These are phyloP conservation scores for Pygmarrhopalites habei DNA, from an alignment of 1,140 invertebrate genomes.

Conservation along the genomic window DNA sequence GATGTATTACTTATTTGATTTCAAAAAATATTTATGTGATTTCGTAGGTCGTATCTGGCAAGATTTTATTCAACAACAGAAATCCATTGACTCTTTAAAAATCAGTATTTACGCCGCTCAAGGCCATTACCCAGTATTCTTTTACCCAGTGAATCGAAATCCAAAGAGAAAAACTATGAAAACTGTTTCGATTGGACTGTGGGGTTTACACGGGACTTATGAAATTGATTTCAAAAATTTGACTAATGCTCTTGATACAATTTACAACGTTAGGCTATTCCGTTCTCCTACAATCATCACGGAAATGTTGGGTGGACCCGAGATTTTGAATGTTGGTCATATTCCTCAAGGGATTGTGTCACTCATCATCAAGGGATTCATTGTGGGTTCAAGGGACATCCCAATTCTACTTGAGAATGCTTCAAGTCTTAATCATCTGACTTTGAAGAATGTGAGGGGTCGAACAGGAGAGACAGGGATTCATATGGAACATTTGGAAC, in stretches of 20 bases:
- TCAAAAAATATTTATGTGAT: too few relatives aligned
- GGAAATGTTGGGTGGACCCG: neutral
- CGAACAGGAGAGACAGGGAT: neutral
- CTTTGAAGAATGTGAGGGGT: slow-evolving; percentile 3
- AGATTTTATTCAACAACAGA: slow-evolving; percentile 1
- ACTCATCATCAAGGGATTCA: slow-evolving; percentile 4
- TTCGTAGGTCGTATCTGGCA: too few relatives aligned
- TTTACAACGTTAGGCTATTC: slow-evolving; percentile 1
- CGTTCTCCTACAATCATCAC: neutral
- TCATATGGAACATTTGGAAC: neutral
- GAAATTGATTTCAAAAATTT: neutral
- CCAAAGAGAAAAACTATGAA: neutral
- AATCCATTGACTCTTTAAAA: neutral
- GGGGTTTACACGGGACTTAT: slow-evolving; percentile 4
- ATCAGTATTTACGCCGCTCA: neutral
- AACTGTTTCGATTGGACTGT: slow-evolving; percentile 1
- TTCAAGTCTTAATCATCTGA: neutral
- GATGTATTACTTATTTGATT: too few relatives aligned
- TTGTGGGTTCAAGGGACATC: neutral
- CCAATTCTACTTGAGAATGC: neutral
- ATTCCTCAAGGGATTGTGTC: slow-evolving; percentile 2
- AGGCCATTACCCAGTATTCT: slow-evolving; percentile 6
- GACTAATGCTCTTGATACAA: neutral
- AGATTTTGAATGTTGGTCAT: neutral
- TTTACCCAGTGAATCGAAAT: neutral